A percentile compares a stretch with the other conserved stretches of the same genome.
Conservation (phyloP, 2,113 vertebrate species). For the Petaurus breviceps region DNA sequence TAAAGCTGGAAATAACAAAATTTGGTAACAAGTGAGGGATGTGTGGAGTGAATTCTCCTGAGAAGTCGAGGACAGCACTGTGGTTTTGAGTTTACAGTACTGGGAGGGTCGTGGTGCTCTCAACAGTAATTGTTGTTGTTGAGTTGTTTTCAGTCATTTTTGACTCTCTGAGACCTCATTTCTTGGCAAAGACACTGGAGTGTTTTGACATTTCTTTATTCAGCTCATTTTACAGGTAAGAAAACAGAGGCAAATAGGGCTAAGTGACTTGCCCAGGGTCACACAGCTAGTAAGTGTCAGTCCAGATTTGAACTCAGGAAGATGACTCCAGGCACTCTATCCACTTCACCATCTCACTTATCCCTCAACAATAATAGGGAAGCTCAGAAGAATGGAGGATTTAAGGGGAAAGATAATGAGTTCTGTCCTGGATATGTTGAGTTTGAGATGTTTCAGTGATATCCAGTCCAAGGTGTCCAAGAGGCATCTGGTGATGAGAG, state of each 20-base stretch:
- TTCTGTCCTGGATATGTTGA: neutral
- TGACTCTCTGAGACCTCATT: neutral
- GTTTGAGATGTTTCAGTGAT: neutral
- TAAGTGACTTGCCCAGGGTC: neutral
- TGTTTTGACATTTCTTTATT: neutral
- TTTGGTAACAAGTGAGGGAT: neutral
- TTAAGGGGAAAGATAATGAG: neutral
- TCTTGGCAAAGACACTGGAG: neutral
- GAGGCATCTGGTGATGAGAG: neutral
- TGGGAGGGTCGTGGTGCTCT: neutral
- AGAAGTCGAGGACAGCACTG: neutral
- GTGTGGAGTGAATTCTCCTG: neutral
- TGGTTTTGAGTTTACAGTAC: neutral
- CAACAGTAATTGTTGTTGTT: neutral
- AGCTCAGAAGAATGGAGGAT: neutral
- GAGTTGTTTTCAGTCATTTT: neutral
- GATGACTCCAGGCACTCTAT: neutral
- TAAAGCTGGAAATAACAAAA: neutral
- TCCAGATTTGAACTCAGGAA: neutral
- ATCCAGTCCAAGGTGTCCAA: neutral
- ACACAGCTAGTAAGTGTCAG: neutral
- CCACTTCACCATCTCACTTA: neutral
- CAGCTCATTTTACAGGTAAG: neutral
- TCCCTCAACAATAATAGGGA: neutral
- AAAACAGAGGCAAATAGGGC: neutral